A percentile compares a stretch with the other conserved stretches of the same genome.
These are phyloP conservation scores for Drosophila austrosaltans DNA, from an alignment of 2,888 invertebrate species.

Conservation along the genomic window DNA sequence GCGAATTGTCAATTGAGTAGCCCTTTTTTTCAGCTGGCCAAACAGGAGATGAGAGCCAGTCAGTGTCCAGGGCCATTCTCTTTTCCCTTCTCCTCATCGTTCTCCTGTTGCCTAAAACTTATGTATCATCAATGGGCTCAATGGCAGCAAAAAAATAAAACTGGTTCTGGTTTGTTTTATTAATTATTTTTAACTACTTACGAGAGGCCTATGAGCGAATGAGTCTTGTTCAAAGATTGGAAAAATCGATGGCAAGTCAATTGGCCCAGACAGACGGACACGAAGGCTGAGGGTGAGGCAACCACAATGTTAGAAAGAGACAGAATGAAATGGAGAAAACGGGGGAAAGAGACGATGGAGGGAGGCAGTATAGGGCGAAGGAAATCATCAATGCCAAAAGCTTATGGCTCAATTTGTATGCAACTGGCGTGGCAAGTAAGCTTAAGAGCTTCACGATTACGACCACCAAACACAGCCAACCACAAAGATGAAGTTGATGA, in stretches of 20 bases:
- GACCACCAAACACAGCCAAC: constrained; percentile 23
- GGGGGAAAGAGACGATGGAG: background rate
- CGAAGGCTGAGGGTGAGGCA: background rate
- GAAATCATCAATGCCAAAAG: constrained; percentile 55
- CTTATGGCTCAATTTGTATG: constrained; percentile 78
- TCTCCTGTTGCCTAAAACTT: too few species aligned
- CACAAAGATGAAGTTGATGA: background rate
- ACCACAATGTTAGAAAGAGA: background rate
- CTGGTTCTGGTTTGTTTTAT: constrained; percentile 68
- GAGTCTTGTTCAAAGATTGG: constrained; percentile 39
- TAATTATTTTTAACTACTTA: constrained; percentile 70
- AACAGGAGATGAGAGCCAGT: constrained; percentile 37
- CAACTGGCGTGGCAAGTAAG: constrained; percentile 60
- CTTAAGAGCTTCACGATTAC: constrained; percentile 53
- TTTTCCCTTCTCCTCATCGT: constrained; percentile 8
- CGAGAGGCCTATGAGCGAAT: constrained; percentile 16
- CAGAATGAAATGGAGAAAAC: background rate
- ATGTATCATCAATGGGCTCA: constrained; percentile 61
- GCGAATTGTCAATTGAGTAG: constrained; percentile 74
- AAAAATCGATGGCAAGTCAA: constrained; percentile 66
- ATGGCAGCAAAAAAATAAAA: constrained; percentile 42
- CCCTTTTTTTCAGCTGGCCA: constrained; percentile 51
- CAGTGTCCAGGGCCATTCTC: constrained; percentile 11
- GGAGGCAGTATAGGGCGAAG: constrained; percentile 10
- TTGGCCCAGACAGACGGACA: constrained; percentile 44